phyloP scores from a whole-genome alignment of 2,797 vertebrate genomes.

The Erethizon dorsatum region DNA sequence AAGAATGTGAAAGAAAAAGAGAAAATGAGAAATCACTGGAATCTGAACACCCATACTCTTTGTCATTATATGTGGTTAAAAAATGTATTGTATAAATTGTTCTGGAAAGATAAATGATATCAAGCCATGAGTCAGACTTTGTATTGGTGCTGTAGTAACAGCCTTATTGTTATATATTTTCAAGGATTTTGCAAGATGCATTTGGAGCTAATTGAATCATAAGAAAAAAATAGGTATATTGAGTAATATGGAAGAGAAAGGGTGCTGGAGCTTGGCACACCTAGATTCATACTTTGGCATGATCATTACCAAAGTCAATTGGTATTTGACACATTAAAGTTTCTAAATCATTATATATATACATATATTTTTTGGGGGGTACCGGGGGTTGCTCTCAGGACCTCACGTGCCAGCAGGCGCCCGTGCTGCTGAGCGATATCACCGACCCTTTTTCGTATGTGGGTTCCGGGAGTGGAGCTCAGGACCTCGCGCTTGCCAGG shows the following conservation, averaged over 20 bases:
- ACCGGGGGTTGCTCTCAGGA: no score
- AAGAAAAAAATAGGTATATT: neutral
- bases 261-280: neutral
- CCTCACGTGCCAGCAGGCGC: no score
- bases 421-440: no score
- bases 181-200: neutral
- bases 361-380: no score
- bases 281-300: neutral
- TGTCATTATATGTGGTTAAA: neutral
- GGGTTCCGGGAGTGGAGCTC: no score
- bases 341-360: constrained; percentile 23
- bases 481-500: no score
- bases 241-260: neutral
- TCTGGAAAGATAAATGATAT: neutral
- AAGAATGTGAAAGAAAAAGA: neutral
- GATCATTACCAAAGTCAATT: neutral
- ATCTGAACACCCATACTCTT: neutral
- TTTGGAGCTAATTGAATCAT: neutral
- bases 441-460: no score
- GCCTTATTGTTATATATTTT: neutral
- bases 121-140: neutral
- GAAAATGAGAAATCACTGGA: neutral
- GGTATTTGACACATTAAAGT: neutral
- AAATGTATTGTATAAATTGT: neutral
- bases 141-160: neutral